These are phyloP conservation scores for Eulimnadia texana DNA, from an alignment of 1,140 invertebrate genomes.

Conservation along the genomic window DNA sequence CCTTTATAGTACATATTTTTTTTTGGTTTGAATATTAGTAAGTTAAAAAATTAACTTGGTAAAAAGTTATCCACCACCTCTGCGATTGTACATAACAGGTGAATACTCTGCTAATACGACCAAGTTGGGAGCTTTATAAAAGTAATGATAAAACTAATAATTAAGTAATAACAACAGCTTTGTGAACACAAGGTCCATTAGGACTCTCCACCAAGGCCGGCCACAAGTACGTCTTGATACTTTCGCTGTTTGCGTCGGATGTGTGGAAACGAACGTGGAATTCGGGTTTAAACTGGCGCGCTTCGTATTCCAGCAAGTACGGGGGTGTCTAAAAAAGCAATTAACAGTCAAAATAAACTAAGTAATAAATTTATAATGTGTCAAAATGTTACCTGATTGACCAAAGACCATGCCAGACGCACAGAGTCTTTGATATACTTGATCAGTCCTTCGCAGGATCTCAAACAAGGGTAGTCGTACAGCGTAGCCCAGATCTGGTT, in stretches of 20 bases:
- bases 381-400: slow-evolving; percentile 33
- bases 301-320: slow-evolving; percentile 40
- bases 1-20: too few species aligned
- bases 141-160: not conserved
- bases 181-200: slow-evolving; percentile 47
- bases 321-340: slow-evolving; percentile 32
- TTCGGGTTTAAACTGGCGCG: slow-evolving; percentile 38
- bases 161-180: slow-evolving; percentile 53
- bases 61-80: not conserved
- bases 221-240: slow-evolving; percentile 53
- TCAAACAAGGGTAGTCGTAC: slow-evolving; percentile 58
- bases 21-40: too few species aligned
- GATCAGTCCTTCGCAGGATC: slow-evolving; percentile 41
- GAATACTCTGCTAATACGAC: not conserved
- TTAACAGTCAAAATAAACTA: not conserved
- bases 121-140: not conserved
- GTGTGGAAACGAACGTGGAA: slow-evolving; percentile 47
- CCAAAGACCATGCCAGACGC: slow-evolving; percentile 46
- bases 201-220: slow-evolving; percentile 46
- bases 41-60: not conserved
- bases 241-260: slow-evolving; percentile 39
- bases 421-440: slow-evolving; percentile 48
- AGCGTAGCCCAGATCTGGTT: slow-evolving; percentile 49
- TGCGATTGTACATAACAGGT: not conserved
- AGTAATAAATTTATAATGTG: slow-evolving; percentile 15